phyloP scores from a whole-genome alignment of 2,797 vertebrate genomes.

The Atherinosoma microstoma region DNA sequence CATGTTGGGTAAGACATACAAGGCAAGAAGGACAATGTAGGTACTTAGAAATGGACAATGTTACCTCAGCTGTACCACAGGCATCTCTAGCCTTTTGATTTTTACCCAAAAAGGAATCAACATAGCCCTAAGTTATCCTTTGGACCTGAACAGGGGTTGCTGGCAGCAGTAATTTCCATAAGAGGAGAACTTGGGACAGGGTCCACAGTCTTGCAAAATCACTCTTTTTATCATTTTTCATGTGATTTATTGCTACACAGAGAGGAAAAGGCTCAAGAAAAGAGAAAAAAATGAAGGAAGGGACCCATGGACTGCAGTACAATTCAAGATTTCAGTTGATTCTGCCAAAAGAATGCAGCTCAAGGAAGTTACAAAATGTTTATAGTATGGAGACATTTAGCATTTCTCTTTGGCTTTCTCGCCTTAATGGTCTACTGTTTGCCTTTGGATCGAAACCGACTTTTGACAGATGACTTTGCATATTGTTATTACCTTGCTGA shows the following conservation, averaged over 20 bases:
- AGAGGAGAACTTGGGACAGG: constrained; percentile 45
- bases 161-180: constrained; percentile 65
- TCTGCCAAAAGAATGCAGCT: constrained; percentile 61
- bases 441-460: constrained; percentile 66
- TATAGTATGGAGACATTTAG: constrained; percentile 65
- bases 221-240: constrained; percentile 28
- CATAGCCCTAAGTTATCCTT: constrained; percentile 15
- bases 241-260: constrained; percentile 56
- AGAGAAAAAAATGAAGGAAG: constrained; percentile 19
- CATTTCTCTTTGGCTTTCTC: constrained; percentile 51
- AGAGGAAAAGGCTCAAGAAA: constrained; percentile 19
- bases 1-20: constrained; percentile 6
- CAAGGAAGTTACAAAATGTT: constrained; percentile 67
- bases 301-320: constrained; percentile 23
- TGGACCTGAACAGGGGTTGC: constrained; percentile 50
- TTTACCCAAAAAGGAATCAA: constrained; percentile 69
- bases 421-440: constrained; percentile 44
- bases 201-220: constrained; percentile 45
- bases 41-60: constrained; percentile 24
- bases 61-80: constrained; percentile 21
- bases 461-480: constrained; percentile 74
- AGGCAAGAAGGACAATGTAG: constrained; percentile 11
- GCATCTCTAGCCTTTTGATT: constrained; percentile 25
- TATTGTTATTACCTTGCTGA: constrained; percentile 67
- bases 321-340: constrained; percentile 63